A percentile compares a stretch with the other conserved stretches of the same genome.
phyloP scores from a whole-genome alignment of 2,888 invertebrate species.

The Esperia sulphurella region DNA sequence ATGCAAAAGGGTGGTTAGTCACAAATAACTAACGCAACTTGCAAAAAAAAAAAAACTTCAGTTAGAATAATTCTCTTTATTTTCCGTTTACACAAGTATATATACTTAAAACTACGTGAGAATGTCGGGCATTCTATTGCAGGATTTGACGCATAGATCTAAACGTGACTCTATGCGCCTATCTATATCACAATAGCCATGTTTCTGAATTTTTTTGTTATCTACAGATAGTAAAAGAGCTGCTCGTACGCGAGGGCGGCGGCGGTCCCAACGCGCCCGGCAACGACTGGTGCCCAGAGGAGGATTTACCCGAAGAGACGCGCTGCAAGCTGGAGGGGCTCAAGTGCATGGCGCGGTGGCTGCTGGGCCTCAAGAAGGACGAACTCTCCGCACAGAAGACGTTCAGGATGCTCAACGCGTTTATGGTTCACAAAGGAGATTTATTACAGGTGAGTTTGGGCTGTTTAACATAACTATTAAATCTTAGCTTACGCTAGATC shows the following conservation, averaged over 20 bases:
- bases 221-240: slow-evolving; percentile 92
- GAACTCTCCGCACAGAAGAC: slow-evolving; percentile 94
- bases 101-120: too few relatives aligned
- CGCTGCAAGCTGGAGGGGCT: slow-evolving; percentile 95
- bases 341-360: slow-evolving; percentile 98
- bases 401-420: slow-evolving; percentile 95
- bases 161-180: too few relatives aligned
- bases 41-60: too few relatives aligned
- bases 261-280: slow-evolving; percentile 72
- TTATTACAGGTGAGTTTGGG: slow-evolving; percentile 80
- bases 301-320: slow-evolving; percentile 93
- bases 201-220: not conserved
- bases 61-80: too few relatives aligned
- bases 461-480: too few relatives aligned
- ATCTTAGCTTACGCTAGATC: too few relatives aligned
- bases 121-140: too few relatives aligned
- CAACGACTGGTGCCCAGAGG: slow-evolving; percentile 91
- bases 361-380: slow-evolving; percentile 93
- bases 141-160: too few relatives aligned
- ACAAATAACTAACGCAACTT: too few relatives aligned
- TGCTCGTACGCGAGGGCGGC: slow-evolving; percentile 90
- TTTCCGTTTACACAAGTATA: too few relatives aligned
- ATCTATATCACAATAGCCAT: too few relatives aligned
- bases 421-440: slow-evolving; percentile 95
- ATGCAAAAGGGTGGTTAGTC: too few relatives aligned